Evolutionary conservation across 2,797 vertebrate species (phyloP), one percentile per base, ranked within the genome.

Genomic region (Gymnocypris eckloni): DNA sequence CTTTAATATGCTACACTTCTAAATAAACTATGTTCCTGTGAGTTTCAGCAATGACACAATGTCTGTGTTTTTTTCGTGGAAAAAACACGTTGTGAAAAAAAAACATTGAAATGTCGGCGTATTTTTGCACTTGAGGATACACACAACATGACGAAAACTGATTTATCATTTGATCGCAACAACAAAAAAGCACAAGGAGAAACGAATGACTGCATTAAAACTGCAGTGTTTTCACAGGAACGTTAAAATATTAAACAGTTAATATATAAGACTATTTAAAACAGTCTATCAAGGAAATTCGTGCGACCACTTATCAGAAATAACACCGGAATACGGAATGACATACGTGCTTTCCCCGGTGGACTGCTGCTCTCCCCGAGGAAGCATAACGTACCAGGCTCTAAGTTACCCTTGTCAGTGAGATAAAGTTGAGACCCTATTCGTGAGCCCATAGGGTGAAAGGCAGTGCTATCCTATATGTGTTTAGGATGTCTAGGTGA

Each of bases 141-240:
- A 50, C 48, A 16, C 13, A 52, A 45, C 54, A 83, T 45, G 80
- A 88, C 82, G 76, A 79, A 89, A 84, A 87, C 81, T 80, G 80
- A 89, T 87, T 56, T 39, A 77, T 85, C 75, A 41, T 82, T 76
- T 87, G 39, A 85, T 61, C 66, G 33, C 72, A 71, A 69, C 41
- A 67, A 77, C 59, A 39, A 33, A 73, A 64, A 15, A 81, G 41
- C 13, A 67, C 69, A 85, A 22, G 28, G 50, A 84, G 69, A 72
- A 56, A 72, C 43, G 18, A 52, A 81, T 18, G 56, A 71, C 48
- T 71, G 28, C 41, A 45, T 52, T 37, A 33, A 79, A 43, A 73
- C 59, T 50, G 66, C 50, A 67, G 50, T 41, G 64, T 41, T 41
- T 72, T 4, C 59, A 75, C 16, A 70, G 22, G 12, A 70, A 70